phyloP scores from a whole-genome alignment of 2,797 vertebrate genomes.

The Cephalopachus bancanus region DNA sequence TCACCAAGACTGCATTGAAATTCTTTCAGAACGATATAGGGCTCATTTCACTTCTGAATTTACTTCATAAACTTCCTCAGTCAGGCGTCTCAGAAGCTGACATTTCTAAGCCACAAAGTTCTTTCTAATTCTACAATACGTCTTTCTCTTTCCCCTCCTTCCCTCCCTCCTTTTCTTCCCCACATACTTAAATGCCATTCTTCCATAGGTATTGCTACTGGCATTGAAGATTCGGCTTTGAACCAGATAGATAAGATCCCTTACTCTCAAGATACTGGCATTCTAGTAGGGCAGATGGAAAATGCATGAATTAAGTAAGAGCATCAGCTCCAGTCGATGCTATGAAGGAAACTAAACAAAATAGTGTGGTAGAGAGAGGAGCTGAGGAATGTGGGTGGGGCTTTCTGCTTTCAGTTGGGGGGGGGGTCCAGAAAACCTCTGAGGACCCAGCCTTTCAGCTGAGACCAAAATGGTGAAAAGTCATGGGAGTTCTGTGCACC shows the following conservation, averaged over 20 bases:
- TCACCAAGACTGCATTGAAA: not conserved
- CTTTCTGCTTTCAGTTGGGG: not conserved
- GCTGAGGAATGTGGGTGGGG: not conserved
- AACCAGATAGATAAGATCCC: not conserved
- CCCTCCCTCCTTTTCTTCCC: no score
- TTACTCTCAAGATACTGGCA: conserved; percentile 3
- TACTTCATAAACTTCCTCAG: conserved; percentile 48
- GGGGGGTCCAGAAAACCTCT: not conserved
- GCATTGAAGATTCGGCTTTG: not conserved
- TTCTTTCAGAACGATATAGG: not conserved
- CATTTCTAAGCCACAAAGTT: conserved; percentile 35
- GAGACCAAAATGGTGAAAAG: not conserved
- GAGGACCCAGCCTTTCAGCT: not conserved
- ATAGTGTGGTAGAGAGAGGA: not conserved
- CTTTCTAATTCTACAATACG: not conserved
- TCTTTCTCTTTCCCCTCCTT: not conserved
- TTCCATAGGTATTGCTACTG: not conserved
- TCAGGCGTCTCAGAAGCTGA: conserved; percentile 23
- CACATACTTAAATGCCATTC: not conserved
- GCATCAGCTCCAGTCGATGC: not conserved
- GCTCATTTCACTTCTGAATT: conserved; percentile 45
- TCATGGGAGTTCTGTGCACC: not conserved
- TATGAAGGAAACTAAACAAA: conserved; percentile 19
- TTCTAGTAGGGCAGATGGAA: not conserved
- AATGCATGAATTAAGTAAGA: not conserved